Evolutionary conservation across 2,113 vertebrate genomes (phyloP).

Genomic region (Rhinogobius similis): DNA sequence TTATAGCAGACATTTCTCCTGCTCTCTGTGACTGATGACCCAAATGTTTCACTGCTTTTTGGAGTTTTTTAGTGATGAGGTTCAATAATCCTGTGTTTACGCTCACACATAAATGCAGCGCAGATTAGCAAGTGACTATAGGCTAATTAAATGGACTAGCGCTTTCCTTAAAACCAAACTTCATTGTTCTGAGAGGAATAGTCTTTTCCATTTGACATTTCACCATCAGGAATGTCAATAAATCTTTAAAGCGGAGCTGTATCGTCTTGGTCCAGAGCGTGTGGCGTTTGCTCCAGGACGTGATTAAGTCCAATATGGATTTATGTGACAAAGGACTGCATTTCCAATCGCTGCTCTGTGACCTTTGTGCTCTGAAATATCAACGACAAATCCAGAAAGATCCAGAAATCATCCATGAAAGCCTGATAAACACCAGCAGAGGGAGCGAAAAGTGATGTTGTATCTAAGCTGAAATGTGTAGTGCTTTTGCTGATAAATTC

Average conservation of each 20-base stretch:
- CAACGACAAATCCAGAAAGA: no score
- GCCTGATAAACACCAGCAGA: no score
- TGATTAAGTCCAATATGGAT: not conserved
- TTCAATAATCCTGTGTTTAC: not conserved
- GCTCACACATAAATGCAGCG: not conserved
- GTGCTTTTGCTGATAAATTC: no score
- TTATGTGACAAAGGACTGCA: not conserved
- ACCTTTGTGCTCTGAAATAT: not conserved
- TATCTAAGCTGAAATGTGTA: no score
- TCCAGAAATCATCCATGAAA: no score
- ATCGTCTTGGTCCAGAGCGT: not conserved
- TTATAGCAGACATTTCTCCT: no score
- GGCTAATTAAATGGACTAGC: not conserved
- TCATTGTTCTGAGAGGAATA: not conserved
- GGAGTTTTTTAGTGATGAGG: slow-evolving; percentile 12
- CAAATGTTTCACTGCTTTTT: no score
- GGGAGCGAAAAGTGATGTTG: no score
- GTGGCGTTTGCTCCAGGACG: not conserved
- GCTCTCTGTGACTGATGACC: no score
- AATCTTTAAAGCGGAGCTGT: not conserved
- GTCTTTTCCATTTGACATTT: not conserved
- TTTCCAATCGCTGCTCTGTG: not conserved
- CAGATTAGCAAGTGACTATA: not conserved
- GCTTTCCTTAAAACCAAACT: not conserved
- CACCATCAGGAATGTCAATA: not conserved